These are phyloP conservation scores for Drosophila lacicola DNA, from an alignment of 2,888 invertebrate species.

Conservation along the genomic window DNA sequence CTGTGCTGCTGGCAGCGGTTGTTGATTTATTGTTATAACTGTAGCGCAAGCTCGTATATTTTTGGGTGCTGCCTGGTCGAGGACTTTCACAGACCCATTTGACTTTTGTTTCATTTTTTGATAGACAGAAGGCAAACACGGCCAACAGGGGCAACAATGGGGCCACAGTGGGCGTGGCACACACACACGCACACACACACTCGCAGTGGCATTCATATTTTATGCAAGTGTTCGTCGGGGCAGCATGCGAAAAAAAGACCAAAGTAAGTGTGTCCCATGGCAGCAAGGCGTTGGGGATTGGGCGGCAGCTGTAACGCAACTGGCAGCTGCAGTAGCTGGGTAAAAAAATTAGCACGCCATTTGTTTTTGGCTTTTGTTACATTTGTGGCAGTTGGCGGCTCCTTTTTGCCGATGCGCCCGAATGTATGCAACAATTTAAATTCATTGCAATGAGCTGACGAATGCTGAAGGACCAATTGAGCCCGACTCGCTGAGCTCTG, in stretches of 20 bases:
- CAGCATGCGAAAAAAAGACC: constrained; percentile 19
- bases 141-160: constrained; percentile 27
- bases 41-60: constrained; percentile 56
- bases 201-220: constrained; percentile 64
- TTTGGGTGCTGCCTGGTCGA: constrained; percentile 44
- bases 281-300: neutral
- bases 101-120: constrained; percentile 78
- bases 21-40: constrained; percentile 81
- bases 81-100: constrained; percentile 55
- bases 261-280: constrained; percentile 34
- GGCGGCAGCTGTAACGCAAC: neutral
- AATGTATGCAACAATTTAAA: constrained; percentile 78
- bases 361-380: constrained; percentile 71
- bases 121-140: constrained; percentile 74
- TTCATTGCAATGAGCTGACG: constrained; percentile 76
- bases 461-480: constrained; percentile 45
- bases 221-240: constrained; percentile 63
- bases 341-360: constrained; percentile 75
- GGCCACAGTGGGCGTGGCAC: constrained; percentile 38
- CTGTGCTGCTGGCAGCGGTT: constrained; percentile 67
- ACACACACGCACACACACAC: constrained; percentile 17
- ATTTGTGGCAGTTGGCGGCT: constrained; percentile 28
- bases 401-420: constrained; percentile 46
- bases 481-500: constrained; percentile 2
- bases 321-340: constrained; percentile 35